Conservation (phyloP, 2,888 invertebrate species). For the Zygaena filipendulae region DNA sequence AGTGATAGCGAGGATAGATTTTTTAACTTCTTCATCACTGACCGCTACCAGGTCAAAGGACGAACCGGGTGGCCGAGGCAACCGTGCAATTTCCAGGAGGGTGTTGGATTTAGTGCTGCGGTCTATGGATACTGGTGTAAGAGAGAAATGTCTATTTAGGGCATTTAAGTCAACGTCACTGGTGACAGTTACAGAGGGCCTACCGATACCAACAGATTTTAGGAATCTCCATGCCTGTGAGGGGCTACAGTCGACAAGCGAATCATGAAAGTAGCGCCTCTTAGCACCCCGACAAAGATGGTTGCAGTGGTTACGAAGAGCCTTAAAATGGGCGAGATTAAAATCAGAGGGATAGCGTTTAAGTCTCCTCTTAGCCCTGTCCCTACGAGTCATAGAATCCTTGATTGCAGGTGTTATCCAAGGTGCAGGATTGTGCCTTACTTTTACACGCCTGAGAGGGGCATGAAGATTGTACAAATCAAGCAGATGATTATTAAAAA, state of each 20-base stretch:
- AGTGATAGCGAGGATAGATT: conserved; percentile 1
- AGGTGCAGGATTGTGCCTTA: not conserved
- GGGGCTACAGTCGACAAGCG: not conserved
- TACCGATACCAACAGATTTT: conserved; percentile 5
- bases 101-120: too few relatives aligned
- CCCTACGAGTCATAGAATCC: not conserved
- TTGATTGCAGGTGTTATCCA: not conserved
- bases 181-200: not conserved
- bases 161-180: conserved; percentile 2
- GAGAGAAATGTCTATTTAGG: conserved; percentile 1
- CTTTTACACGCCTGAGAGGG: conserved; percentile 1
- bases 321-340: not conserved
- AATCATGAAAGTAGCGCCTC: not conserved
- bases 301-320: not conserved
- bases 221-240: conserved; percentile 1
- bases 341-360: not conserved
- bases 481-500: conserved; percentile 6
- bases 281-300: not conserved
- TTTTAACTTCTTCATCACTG: conserved; percentile 6
- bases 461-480: conserved; percentile 9
- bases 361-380: not conserved
- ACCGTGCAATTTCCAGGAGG: too few relatives aligned
- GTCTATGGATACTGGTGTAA: too few relatives aligned
- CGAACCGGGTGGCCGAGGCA: too few relatives aligned
- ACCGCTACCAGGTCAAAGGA: conserved; percentile 2